These are phyloP conservation scores for Tyrannus savana DNA, from an alignment of 2,113 vertebrate genomes.

Conservation along the genomic window DNA sequence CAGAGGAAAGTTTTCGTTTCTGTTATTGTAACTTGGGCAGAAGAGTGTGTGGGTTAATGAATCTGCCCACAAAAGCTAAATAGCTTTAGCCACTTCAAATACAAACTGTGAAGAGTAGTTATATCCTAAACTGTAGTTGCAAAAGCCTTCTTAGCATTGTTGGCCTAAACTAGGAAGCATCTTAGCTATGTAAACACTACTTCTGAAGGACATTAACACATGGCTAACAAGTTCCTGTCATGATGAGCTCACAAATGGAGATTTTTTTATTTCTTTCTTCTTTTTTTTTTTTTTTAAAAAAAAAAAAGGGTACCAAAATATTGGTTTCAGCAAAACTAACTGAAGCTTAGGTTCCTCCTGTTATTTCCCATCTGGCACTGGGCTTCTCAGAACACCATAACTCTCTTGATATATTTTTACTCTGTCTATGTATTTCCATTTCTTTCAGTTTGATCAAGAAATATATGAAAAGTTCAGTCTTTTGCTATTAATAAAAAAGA, in stretches of 20 bases:
- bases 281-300: background rate
- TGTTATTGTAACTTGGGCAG: background rate
- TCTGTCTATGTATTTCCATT: background rate
- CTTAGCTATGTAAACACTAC: conserved; percentile 10
- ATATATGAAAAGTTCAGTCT: background rate
- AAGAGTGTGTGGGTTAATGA: background rate
- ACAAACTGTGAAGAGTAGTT: background rate
- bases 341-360: background rate
- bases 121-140: background rate
- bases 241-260: background rate
- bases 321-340: background rate
- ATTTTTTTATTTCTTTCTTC: background rate
- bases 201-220: conserved; percentile 8
- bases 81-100: conserved; percentile 25
- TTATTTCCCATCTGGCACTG: background rate
- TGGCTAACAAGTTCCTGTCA: background rate
- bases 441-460: background rate
- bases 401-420: background rate
- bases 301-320: background rate
- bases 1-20: background rate
- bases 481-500: background rate
- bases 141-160: background rate
- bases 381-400: background rate
- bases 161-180: conserved; percentile 6
- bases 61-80: conserved; percentile 1